phyloP scores from a whole-genome alignment of 2,888 invertebrate species.

The Eledone cirrhosa region DNA sequence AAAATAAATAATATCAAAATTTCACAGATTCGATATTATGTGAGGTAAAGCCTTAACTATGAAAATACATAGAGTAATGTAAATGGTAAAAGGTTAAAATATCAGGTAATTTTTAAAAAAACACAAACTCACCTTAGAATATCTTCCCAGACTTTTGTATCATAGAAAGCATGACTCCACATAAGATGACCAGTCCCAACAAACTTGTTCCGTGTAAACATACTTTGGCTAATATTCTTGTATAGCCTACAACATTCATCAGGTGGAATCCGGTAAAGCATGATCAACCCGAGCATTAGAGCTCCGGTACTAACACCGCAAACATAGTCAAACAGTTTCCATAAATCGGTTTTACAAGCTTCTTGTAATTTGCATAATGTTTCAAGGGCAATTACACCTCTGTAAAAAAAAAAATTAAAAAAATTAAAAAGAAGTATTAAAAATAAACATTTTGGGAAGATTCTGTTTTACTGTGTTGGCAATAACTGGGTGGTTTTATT shows the following conservation, averaged over 20 bases:
- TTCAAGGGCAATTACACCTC: slow-evolving; percentile 87
- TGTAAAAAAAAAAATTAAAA: slow-evolving; percentile 50
- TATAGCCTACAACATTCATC: slow-evolving; percentile 73
- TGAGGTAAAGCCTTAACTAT: no score
- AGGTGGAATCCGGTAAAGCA: slow-evolving; percentile 65
- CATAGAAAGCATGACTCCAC: slow-evolving; percentile 89
- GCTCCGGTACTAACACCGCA: slow-evolving; percentile 71
- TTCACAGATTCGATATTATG: no score
- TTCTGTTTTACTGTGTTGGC: no score
- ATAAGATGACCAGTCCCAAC: slow-evolving; percentile 78
- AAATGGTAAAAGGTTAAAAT: no score
- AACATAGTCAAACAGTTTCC: slow-evolving; percentile 87
- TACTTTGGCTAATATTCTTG: slow-evolving; percentile 66
- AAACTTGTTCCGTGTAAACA: slow-evolving; percentile 76
- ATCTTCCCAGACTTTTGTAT: slow-evolving; percentile 83
- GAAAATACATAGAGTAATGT: no score
- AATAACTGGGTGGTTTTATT: no score
- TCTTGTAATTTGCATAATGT: slow-evolving; percentile 81
- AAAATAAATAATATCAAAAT: no score
- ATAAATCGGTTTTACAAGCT: slow-evolving; percentile 69
- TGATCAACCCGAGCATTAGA: slow-evolving; percentile 57
- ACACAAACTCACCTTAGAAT: slow-evolving; percentile 72
- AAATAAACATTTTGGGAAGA: not conserved
- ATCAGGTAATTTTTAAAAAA: no score
- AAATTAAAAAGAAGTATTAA: slow-evolving; percentile 8